Base-by-base conservation (phyloP, 2,888 invertebrate genomes). In the Shargacucullia verbasci region DNA sequence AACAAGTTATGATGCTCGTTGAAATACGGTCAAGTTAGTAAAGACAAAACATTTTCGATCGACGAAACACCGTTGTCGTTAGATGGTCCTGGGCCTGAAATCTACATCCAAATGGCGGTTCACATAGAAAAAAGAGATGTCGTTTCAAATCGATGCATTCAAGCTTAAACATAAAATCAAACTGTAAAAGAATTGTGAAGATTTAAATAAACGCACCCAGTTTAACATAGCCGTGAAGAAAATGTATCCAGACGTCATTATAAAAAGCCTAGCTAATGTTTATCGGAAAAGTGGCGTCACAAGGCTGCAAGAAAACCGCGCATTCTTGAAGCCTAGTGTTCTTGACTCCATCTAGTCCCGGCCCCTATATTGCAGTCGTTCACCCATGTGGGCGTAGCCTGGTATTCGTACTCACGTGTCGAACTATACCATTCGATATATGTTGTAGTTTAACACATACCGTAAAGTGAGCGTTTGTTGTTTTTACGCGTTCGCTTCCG, bases 341-440 rank as follows among this genome's bases (percentile, higher is more conserved):
- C 70, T 61, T 59, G 57, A 58, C 45, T 64, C 48, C 54, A 57
- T 61, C 61, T 56, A 59, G 55, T 45, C 37, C 58, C 48, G 33
- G 37, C 54, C 45, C 62, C 62, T 60, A 40, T 47, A 45, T 39
- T 35, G 37, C 49, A 73, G 76, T 76, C 73, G 67, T 78, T 76
- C 69, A 76, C 76, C 70, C 45, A 59, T 29, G 70, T 76, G 58
- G 76, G 70, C 65, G 78, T 61, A 34, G 44, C 43, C 33, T 62
- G 60, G 68, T 59, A 66, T 77, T 53, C 65, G 62, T 70, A 64
- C 35, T 48, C 70, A 66, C 41, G 33, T 71, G 40, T 70, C 43
- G 65, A 62, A 55, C 65, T 52, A 59, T 49, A 58, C 38, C 25
- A 25, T 46, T 53, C 31, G 13, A 35, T 48, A 49, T 57, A 54